phyloP scores from a whole-genome alignment of 2,797 vertebrate genomes.

The Sarcophilus harrisii region DNA sequence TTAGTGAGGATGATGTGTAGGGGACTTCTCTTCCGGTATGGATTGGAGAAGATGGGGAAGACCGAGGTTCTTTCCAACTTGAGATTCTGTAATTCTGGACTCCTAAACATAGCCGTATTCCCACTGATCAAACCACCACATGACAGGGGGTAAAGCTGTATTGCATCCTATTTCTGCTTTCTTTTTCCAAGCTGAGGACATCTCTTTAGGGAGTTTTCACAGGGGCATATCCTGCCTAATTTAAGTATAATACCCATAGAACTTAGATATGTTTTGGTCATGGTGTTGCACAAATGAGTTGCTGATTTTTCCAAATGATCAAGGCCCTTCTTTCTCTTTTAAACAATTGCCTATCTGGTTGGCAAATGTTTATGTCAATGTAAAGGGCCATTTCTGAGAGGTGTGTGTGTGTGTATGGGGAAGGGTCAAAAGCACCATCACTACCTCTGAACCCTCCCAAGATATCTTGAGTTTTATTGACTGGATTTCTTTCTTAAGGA shows the following conservation, averaged over 20 bases:
- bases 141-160: not conserved
- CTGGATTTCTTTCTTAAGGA: too few relatives aligned
- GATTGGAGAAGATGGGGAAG: not conserved
- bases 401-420: too few relatives aligned
- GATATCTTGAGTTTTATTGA: too few relatives aligned
- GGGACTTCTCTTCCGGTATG: not conserved
- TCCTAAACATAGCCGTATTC: not conserved
- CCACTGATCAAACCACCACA: not conserved
- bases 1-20: not conserved
- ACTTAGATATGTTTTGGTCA: not conserved
- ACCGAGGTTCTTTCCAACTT: not conserved
- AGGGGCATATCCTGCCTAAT: not conserved
- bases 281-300: not conserved
- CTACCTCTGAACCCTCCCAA: too few relatives aligned
- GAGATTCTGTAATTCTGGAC: not conserved
- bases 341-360: not conserved
- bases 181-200: not conserved
- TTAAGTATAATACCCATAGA: not conserved
- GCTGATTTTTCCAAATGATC: not conserved
- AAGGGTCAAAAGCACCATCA: too few relatives aligned
- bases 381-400: not conserved
- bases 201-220: not conserved
- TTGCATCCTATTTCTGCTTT: not conserved
- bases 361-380: not conserved
- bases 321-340: not conserved